These are phyloP conservation scores for Drosophila nigromelanica DNA, from an alignment of 1,140 invertebrate genomes.

Conservation along the genomic window DNA sequence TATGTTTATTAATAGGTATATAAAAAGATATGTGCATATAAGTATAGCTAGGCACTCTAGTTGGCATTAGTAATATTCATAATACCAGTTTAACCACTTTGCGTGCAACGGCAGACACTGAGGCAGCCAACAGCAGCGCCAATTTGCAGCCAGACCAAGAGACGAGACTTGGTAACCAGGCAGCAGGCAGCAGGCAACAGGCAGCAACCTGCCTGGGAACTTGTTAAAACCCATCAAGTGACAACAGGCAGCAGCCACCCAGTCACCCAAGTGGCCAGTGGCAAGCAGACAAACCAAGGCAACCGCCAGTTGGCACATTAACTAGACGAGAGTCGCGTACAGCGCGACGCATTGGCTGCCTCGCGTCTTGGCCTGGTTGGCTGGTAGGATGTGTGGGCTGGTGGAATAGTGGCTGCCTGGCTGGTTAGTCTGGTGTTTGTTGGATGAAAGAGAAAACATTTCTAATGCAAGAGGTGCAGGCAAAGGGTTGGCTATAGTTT, in stretches of 20 bases:
- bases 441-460: conserved; percentile 47
- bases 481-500: neutral
- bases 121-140: conserved; percentile 44
- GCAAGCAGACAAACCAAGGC: conserved; percentile 13
- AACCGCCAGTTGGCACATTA: conserved; percentile 25
- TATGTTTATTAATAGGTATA: conserved; percentile 15
- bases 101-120: conserved; percentile 65
- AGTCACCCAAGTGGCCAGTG: conserved; percentile 34
- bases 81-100: conserved; percentile 76
- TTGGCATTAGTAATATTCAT: conserved; percentile 68
- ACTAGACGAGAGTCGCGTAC: conserved; percentile 10
- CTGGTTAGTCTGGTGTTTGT: neutral
- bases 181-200: conserved; percentile 29
- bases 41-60: conserved; percentile 43
- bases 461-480: conserved; percentile 10
- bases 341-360: conserved; percentile 35
- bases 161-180: conserved; percentile 5
- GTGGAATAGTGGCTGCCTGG: neutral
- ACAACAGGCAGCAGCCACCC: conserved; percentile 32
- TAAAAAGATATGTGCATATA: conserved; percentile 6
- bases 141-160: conserved; percentile 13
- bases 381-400: conserved; percentile 7
- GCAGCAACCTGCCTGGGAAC: conserved; percentile 38
- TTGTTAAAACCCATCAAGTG: conserved; percentile 43
- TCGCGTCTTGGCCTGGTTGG: conserved; percentile 40